Percentiles rank a stretch among this genome's conserved stretches.
These are phyloP conservation scores for Varroa destructor DNA, from an alignment of 1,140 invertebrate genomes.

Conservation along the genomic window DNA sequence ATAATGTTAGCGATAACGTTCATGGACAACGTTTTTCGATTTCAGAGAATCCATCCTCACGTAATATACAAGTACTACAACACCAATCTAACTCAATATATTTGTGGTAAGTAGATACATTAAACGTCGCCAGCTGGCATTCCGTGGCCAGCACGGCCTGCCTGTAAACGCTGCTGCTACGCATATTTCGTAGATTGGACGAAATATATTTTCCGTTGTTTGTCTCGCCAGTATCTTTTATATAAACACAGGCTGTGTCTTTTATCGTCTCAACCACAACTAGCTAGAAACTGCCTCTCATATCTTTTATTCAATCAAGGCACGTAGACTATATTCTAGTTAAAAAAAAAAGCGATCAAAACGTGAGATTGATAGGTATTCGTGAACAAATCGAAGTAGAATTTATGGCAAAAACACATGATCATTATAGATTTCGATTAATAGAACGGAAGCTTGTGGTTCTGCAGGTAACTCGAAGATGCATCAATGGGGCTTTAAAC, in stretches of 20 bases:
- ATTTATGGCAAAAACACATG: not conserved
- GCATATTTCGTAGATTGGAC: no score
- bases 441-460: not conserved
- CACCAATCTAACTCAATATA: conserved; percentile 66
- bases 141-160: no score
- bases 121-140: conserved; percentile 32
- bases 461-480: conserved; percentile 53
- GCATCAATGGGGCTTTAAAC: conserved; percentile 53
- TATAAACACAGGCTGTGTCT: no score
- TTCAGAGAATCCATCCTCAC: conserved; percentile 84
- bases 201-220: no score
- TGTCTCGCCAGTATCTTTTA: no score
- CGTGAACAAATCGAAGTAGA: conserved; percentile 29
- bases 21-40: conserved; percentile 23
- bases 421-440: not conserved
- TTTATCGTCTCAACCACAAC: no score
- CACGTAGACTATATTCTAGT: no score
- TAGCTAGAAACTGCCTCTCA: no score
- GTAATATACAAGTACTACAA: conserved; percentile 71
- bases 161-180: no score
- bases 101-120: conserved; percentile 49
- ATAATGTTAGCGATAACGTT: not conserved
- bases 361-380: no score
- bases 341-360: no score
- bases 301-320: no score